Conservation (phyloP, 2,888 invertebrate species). For the Hydraecia micacea region DNA sequence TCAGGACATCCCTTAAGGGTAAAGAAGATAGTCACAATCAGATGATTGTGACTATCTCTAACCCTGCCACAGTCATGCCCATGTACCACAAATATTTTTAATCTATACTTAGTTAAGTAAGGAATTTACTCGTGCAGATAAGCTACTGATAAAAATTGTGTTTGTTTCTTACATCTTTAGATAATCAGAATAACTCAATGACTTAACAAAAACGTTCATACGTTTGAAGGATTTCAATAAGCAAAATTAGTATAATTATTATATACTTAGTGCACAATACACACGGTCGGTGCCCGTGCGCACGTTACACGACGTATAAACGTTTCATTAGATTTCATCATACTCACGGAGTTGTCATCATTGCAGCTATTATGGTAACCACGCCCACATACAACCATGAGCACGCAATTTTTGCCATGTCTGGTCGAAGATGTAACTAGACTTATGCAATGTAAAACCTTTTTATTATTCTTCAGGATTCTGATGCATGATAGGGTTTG, state of each 20-base stretch:
- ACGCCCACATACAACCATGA: background rate
- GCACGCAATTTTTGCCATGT: background rate
- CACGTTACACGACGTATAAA: background rate
- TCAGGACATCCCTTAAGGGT: too few relatives aligned
- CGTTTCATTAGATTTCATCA: background rate
- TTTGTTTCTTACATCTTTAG: slow-evolving; percentile 12
- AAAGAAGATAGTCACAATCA: background rate
- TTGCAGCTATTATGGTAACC: background rate
- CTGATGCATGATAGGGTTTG: background rate
- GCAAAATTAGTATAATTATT: background rate
- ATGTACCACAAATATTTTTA: slow-evolving; percentile 4
- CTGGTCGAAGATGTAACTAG: background rate
- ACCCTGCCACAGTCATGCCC: background rate
- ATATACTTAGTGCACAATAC: slow-evolving; percentile 2
- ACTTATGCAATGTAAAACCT: background rate
- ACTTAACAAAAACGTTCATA: background rate
- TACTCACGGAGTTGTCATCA: background rate
- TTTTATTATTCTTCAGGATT: background rate
- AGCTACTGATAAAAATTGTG: slow-evolving; percentile 22
- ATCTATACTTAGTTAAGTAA: slow-evolving; percentile 19
- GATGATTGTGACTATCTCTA: background rate
- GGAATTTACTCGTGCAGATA: slow-evolving; percentile 27
- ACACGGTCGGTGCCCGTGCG: background rate
- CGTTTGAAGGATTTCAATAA: slow-evolving; percentile 8
- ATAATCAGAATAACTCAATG: slow-evolving; percentile 8